These are phyloP conservation scores for Ivindomyrus marchei DNA, from an alignment of 2,113 vertebrate genomes.

Conservation along the genomic window DNA sequence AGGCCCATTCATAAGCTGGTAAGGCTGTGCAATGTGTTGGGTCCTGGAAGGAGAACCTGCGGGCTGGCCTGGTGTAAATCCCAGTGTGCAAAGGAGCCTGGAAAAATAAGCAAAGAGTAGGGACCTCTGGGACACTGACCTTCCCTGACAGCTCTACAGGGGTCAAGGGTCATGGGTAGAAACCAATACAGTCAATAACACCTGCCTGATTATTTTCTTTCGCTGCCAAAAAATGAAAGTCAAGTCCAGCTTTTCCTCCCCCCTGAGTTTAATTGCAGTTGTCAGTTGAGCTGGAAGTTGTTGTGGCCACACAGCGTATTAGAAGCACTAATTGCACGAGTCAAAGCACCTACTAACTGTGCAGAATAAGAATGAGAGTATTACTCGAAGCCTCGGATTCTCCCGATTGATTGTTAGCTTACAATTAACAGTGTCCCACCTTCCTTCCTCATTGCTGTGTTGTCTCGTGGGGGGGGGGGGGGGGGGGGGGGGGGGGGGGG, in stretches of 20 bases:
- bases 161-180: neutral
- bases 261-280: neutral
- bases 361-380: neutral
- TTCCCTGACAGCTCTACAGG: neutral
- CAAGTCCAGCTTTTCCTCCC: neutral
- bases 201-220: neutral
- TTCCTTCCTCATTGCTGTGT: neutral
- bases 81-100: neutral
- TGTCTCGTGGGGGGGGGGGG: neutral
- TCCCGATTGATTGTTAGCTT: neutral
- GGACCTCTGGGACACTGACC: neutral
- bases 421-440: neutral
- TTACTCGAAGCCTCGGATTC: neutral
- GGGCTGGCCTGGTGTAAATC: neutral
- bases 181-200: neutral
- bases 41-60: conserved; percentile 7
- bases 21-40: conserved; percentile 24
- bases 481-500: too few relatives aligned
- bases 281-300: neutral
- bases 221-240: neutral
- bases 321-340: conserved; percentile 10
- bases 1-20: conserved; percentile 45
- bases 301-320: conserved; percentile 26
- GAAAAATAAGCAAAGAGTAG: neutral
- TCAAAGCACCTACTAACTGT: neutral